Base-by-base conservation (phyloP, 2,888 invertebrate genomes). In the Argyresthia albistria region DNA sequence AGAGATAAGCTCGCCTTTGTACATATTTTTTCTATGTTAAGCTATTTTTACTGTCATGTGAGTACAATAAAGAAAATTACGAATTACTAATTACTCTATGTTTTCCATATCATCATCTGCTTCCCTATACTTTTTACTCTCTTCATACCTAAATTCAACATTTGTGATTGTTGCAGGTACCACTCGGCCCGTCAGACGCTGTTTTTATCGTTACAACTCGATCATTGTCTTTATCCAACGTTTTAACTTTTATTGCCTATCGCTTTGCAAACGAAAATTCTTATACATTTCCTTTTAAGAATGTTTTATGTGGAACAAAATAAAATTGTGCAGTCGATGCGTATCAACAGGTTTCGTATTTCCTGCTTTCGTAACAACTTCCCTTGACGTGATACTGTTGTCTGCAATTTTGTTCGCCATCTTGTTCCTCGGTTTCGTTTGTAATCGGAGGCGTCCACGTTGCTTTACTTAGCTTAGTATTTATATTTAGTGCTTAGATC, bases 161-260 rank as follows among this genome's bases (percentile, higher is more conserved):
- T 39, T 49, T 56, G 10, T 65, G 60, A 53, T 84, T 83, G 83
- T 83, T 84, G 49, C 83, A 84, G 84, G 79, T 82, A 64, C 70
- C 62, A 66, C 69, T 64, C 63, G 70, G 60, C 65, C 72, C 72
- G 58, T 71, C 76, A 58, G 64, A 68, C 62, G 70, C 76, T 64
- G 67, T 66, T 62, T 57, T 52, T 55, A 47, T 35, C 35, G 35
- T 35, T 35, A 35, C 35, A 48, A 12, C 48, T 2, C 1, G n/a
- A n/a, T 60, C 59, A 59, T 60, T 63, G 56, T 55, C 53, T 70
- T 73, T 66, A 72, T 67, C 70, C 67, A 57, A 58, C 61, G 53
- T 11, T 39, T 39, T 39, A 39, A 25, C 25, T 39, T 8, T 1
- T 39, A 39, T 39, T n/a, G 9, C 10, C 39, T 39, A 9, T 39